These are phyloP conservation scores for Cloeon dipterum DNA, from an alignment of 2,888 invertebrate species.

Conservation along the genomic window DNA sequence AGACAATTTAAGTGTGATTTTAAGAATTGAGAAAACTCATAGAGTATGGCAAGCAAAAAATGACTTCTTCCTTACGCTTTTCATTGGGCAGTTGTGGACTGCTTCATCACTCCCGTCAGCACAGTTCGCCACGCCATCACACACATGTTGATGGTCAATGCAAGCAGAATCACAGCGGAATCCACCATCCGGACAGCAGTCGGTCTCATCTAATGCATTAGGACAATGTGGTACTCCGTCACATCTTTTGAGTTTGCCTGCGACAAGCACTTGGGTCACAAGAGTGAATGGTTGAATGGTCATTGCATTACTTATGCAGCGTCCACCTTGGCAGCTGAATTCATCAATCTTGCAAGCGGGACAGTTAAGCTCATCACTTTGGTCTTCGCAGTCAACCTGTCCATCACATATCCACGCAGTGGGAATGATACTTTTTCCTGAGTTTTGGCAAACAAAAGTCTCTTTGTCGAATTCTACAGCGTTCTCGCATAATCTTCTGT, in stretches of 20 bases:
- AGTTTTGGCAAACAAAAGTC: constrained; percentile 41
- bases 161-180: constrained; percentile 56
- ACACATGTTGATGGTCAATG: constrained; percentile 37
- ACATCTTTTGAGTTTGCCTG: constrained; percentile 27
- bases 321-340: constrained; percentile 33
- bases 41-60: too few species aligned
- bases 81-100: too few species aligned
- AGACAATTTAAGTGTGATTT: too few species aligned
- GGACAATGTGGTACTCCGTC: constrained; percentile 40
- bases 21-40: too few species aligned
- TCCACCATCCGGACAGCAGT: constrained; percentile 35
- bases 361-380: constrained; percentile 55
- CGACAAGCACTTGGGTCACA: too few species aligned
- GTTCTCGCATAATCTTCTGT: constrained; percentile 38
- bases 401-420: constrained; percentile 55
- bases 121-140: constrained; percentile 58
- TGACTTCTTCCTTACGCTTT: too few species aligned
- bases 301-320: constrained; percentile 31
- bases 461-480: constrained; percentile 44
- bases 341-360: constrained; percentile 43
- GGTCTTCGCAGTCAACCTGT: constrained; percentile 59
- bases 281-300: too few species aligned
- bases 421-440: constrained; percentile 47
- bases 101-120: constrained; percentile 61
- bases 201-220: constrained; percentile 42